phyloP scores from a whole-genome alignment of 2,888 invertebrate species.

The Alitta virens region DNA sequence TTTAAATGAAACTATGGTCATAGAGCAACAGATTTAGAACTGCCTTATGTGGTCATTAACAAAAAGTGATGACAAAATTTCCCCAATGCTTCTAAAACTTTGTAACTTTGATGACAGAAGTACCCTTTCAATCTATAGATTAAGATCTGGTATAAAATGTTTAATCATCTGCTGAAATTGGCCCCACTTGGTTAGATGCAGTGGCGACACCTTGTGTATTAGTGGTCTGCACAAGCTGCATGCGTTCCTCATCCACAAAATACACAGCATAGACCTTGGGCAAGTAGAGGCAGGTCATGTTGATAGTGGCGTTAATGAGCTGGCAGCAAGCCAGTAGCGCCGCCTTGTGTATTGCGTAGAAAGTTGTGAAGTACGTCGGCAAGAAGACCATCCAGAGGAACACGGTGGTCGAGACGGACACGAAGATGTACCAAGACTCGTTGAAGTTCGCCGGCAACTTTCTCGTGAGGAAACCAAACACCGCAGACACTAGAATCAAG shows the following conservation, averaged over 20 bases:
- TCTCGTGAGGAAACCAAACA: slow-evolving; percentile 22
- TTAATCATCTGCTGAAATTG: too few species aligned
- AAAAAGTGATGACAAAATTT: too few species aligned
- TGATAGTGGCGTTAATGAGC: slow-evolving; percentile 21
- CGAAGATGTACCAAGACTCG: slow-evolving; percentile 29
- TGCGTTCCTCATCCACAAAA: slow-evolving; percentile 12
- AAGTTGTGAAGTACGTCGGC: slow-evolving; percentile 25
- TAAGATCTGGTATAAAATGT: too few species aligned
- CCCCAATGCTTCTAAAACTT: too few species aligned
- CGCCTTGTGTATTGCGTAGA: slow-evolving; percentile 20
- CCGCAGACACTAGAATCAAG: slow-evolving; percentile 21
- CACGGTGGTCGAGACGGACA: slow-evolving; percentile 24
- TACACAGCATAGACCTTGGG: slow-evolving; percentile 24
- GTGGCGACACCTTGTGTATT: too few species aligned
- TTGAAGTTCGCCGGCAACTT: slow-evolving; percentile 29
- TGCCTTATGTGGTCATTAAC: too few species aligned
- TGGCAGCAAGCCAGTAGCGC: slow-evolving; percentile 21
- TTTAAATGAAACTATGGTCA: too few species aligned
- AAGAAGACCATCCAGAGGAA: slow-evolving; percentile 27
- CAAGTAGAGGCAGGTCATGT: slow-evolving; percentile 15
- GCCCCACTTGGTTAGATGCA: too few species aligned
- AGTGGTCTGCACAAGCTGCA: too few species aligned
- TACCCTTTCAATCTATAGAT: too few species aligned
- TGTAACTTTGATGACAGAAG: too few species aligned
- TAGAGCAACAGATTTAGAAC: too few species aligned